Base-by-base conservation (phyloP, 92 coral and sea anemone species). In the Desmophyllum pertusum region DNA sequence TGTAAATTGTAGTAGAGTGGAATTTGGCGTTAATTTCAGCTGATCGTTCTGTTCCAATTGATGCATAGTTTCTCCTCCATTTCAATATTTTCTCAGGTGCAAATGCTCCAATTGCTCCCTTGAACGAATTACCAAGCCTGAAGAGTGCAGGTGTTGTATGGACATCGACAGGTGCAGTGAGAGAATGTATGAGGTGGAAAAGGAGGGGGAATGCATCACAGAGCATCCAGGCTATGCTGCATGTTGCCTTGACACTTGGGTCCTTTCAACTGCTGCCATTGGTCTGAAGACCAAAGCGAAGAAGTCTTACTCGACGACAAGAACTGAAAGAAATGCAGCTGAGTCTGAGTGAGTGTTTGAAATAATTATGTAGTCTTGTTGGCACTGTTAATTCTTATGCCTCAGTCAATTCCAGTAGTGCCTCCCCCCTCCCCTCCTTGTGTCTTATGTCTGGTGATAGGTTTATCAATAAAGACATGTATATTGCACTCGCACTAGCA, bases 331-430 rank as follows among this genome's bases (percentile, higher is more conserved):
- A 52, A 74, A 70, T 13, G 78, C 85, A 61, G 64, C 80, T 11
- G 84, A 83, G 30, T 55, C 81, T 41, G 75, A 88, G 88, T 83
- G 55, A 88, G 88, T 78, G 86, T 71, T n/a, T 51, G 1, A 10
- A 51, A 51, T n/a, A n/a, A n/a, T n/a, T n/a, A n/a, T n/a, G n/a
- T 51, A 51, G 57, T 51, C 21, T 51, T 51, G 13, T 51, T 17
- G 57, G 4, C n/a, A n/a, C n/a, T n/a, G n/a, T n/a, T 51, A 51
- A 13, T 51, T 51, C 23, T 51, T 51, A 51, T n/a, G n/a, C n/a
- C 13, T 51, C 59, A 52, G 15, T 52, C 52, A 46, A 18, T 46
- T 18, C 52, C 10, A 46, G 52, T 14, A 18, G 52, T 46, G 52
- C n/a, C n/a, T n/a, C n/a, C n/a, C n/a, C n/a, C n/a, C n/a, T n/a